phyloP scores from a whole-genome alignment of 2,113 vertebrate genomes.

The Petrocephalus zakoni region DNA sequence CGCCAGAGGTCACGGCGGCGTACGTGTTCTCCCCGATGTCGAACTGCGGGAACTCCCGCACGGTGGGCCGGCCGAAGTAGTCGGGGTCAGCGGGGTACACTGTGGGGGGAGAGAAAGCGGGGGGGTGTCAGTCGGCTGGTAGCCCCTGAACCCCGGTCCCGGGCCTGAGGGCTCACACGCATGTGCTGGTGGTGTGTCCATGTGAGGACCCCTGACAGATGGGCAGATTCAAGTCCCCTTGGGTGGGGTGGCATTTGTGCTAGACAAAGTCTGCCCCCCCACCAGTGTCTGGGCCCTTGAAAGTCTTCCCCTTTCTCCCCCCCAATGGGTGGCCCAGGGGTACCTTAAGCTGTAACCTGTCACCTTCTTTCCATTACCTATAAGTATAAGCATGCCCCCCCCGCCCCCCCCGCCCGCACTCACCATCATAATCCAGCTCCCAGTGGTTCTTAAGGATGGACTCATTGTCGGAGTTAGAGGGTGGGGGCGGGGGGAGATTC shows the following conservation, averaged over 20 bases:
- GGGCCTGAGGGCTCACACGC: background rate
- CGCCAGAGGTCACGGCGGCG: conserved; percentile 45
- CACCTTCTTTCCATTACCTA: background rate
- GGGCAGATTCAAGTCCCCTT: too few relatives aligned
- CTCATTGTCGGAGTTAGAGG: conserved; percentile 75
- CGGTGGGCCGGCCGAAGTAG: conserved; percentile 68
- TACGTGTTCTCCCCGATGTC: conserved; percentile 73
- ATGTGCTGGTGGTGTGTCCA: background rate
- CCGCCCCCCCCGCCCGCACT: conserved; percentile 19
- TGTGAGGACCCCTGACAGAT: background rate
- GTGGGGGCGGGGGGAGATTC: conserved; percentile 69
- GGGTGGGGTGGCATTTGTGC: too few relatives aligned
- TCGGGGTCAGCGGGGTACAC: conserved; percentile 78
- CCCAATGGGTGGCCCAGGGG: background rate
- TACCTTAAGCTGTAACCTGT: background rate
- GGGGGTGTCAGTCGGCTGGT: background rate
- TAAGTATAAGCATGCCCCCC: background rate
- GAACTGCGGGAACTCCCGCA: conserved; percentile 76
- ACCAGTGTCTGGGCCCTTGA: background rate
- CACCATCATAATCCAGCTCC: conserved; percentile 86
- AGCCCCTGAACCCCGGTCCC: background rate
- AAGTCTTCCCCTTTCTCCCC: background rate
- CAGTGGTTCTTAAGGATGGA: conserved; percentile 80
- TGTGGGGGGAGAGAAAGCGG: conserved; percentile 28
- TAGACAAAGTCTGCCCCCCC: background rate